Conservation (phyloP, 2,113 vertebrate species). For the Pyrgilauda ruficollis region DNA sequence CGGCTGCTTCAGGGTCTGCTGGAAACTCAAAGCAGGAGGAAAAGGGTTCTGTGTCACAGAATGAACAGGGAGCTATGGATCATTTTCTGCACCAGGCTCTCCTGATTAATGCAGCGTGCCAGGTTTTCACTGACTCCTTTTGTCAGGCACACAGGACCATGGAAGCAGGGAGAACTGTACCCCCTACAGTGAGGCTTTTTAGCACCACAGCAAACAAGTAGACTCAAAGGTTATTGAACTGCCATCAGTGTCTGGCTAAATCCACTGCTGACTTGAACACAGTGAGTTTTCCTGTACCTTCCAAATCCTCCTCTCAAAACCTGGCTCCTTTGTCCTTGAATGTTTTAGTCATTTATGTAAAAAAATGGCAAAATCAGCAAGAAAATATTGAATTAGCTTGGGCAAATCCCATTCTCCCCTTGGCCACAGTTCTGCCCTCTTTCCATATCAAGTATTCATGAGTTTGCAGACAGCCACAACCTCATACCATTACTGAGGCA, state of each 20-base stretch:
- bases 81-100: background rate
- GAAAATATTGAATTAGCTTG: background rate
- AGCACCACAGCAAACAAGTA: background rate
- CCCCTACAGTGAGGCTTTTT: background rate
- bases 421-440: background rate
- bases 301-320: background rate
- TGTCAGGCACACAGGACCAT: background rate
- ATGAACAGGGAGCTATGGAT: background rate
- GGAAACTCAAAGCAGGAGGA: background rate
- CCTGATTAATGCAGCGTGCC: background rate
- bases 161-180: background rate
- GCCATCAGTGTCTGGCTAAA: background rate
- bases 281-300: background rate
- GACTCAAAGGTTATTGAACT: background rate
- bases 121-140: background rate
- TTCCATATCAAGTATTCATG: conserved; percentile 35
- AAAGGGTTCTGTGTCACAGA: background rate
- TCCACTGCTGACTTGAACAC: background rate
- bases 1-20: background rate
- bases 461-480: background rate
- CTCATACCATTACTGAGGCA: background rate
- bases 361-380: background rate
- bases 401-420: background rate
- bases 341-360: background rate
- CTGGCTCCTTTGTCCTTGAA: background rate